Percentiles rank a stretch among this genome's conserved stretches.
phyloP scores from a whole-genome alignment of 1,140 invertebrate species.

The Caenorhabditis brenneri region DNA sequence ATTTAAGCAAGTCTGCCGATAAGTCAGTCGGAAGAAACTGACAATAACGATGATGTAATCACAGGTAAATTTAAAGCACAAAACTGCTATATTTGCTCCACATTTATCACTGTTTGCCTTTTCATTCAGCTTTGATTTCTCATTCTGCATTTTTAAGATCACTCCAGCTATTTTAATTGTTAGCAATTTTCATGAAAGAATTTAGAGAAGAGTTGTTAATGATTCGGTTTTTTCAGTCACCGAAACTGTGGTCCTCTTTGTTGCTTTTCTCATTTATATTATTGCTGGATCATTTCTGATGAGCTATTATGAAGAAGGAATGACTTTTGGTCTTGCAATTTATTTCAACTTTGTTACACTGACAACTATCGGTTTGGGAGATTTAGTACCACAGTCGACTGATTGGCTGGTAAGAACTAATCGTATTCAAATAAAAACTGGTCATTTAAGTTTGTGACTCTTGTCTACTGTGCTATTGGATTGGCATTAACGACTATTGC shows the following conservation, averaged over 20 bases:
- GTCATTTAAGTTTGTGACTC: conserved; percentile 60
- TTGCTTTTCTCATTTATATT: conserved; percentile 57
- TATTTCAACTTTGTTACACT: conserved; percentile 61
- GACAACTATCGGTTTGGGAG: conserved; percentile 59
- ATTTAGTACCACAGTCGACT: conserved; percentile 54
- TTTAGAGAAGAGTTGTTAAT: neutral
- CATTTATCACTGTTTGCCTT: neutral
- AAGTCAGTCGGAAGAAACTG: neutral
- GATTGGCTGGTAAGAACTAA: conserved; percentile 41
- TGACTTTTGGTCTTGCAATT: conserved; percentile 57
- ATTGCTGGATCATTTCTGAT: conserved; percentile 55
- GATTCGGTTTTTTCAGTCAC: neutral
- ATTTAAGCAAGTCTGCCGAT: neutral
- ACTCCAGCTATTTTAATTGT: too few relatives aligned
- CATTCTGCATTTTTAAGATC: neutral
- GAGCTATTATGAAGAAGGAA: conserved; percentile 55
- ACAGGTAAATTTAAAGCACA: neutral
- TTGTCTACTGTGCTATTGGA: conserved; percentile 70
- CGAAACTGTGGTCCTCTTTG: conserved; percentile 45
- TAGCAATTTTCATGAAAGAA: too few relatives aligned
- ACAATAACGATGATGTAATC: neutral
- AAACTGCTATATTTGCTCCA: neutral
- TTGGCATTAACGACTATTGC: conserved; percentile 70
- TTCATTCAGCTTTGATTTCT: neutral
- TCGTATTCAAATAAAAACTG: neutral